phyloP scores from a whole-genome alignment of 2,797 vertebrate species.

The Hippocampus kuda region DNA sequence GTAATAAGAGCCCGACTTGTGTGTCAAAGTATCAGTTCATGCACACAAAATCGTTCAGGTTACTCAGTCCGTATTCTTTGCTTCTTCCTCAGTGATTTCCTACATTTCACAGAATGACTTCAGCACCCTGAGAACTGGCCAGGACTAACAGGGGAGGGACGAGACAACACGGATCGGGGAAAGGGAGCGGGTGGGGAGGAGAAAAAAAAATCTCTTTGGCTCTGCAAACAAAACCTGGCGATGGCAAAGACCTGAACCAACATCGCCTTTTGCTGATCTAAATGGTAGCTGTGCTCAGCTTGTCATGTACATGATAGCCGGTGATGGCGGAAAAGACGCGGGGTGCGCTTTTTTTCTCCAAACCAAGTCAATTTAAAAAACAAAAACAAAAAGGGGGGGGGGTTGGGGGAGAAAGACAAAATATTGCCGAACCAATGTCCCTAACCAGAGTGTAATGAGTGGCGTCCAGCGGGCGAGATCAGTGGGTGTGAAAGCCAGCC shows the following conservation, averaged over 20 bases:
- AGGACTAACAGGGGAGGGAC: slow-evolving; percentile 12
- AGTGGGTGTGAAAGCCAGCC: slow-evolving; percentile 85
- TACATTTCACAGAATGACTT: slow-evolving; percentile 52
- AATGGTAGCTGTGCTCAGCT: slow-evolving; percentile 39
- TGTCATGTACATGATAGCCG: slow-evolving; percentile 26
- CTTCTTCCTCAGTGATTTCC: slow-evolving; percentile 40
- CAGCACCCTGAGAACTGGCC: slow-evolving; percentile 44
- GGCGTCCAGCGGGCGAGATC: slow-evolving; percentile 55
- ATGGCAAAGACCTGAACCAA: slow-evolving; percentile 12
- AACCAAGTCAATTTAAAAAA: slow-evolving; percentile 40
- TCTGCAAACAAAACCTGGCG: slow-evolving; percentile 28
- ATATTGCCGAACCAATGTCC: slow-evolving; percentile 44
- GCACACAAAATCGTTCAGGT: slow-evolving; percentile 40
- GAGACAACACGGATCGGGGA: slow-evolving; percentile 10
- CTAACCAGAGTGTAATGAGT: slow-evolving; percentile 45
- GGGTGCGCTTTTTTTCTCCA: slow-evolving; percentile 33
- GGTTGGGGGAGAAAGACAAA: slow-evolving; percentile 37
- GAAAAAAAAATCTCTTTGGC: slow-evolving; percentile 4
- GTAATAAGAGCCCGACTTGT: slow-evolving; percentile 41
- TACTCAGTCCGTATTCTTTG: slow-evolving; percentile 26
- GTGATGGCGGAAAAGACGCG: slow-evolving; percentile 2
- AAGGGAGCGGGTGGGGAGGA: not conserved
- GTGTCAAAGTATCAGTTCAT: slow-evolving; percentile 61
- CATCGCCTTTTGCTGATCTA: slow-evolving; percentile 23
- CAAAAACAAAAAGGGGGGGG: slow-evolving; percentile 25